Conservation (phyloP, 2,888 invertebrate species). For the Leuctra nigra region DNA sequence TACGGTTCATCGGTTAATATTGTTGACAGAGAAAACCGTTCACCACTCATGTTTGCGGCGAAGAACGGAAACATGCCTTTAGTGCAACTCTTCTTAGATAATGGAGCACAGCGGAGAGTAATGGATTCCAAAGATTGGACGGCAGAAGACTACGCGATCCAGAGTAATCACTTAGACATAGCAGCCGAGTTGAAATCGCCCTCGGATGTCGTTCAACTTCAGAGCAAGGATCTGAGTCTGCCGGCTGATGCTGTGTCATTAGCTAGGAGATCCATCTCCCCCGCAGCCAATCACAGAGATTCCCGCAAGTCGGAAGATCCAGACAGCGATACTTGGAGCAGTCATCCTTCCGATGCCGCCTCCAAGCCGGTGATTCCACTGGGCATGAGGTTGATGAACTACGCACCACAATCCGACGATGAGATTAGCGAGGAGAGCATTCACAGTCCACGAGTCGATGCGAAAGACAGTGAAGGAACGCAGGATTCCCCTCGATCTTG, state of each 20-base stretch:
- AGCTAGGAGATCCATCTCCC: conserved; percentile 23
- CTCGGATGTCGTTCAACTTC: conserved; percentile 13
- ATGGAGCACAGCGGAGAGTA: conserved; percentile 34
- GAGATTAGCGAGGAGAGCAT: conserved; percentile 27
- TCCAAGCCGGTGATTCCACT: conserved; percentile 16
- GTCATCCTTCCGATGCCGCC: conserved; percentile 25
- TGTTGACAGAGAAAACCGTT: conserved; percentile 33
- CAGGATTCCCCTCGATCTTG: conserved; percentile 33
- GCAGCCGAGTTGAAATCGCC: conserved; percentile 28
- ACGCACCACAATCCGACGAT: conserved; percentile 27
- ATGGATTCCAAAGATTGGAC: conserved; percentile 36
- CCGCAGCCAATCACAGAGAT: conserved; percentile 13
- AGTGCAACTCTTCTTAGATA: conserved; percentile 34
- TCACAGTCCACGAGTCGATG: conserved; percentile 21
- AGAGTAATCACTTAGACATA: conserved; percentile 34
- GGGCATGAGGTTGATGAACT: conserved; percentile 22
- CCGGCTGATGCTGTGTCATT: background rate
- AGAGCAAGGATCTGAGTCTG: background rate
- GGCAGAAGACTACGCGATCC: conserved; percentile 36
- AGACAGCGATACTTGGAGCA: conserved; percentile 30
- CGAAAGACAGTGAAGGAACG: conserved; percentile 25
- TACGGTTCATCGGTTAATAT: conserved; percentile 35
- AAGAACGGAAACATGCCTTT: conserved; percentile 33
- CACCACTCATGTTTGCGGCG: conserved; percentile 36
- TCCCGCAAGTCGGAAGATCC: conserved; percentile 20